Conservation (phyloP, 2,113 vertebrate species). For the Callipepla squamata region DNA sequence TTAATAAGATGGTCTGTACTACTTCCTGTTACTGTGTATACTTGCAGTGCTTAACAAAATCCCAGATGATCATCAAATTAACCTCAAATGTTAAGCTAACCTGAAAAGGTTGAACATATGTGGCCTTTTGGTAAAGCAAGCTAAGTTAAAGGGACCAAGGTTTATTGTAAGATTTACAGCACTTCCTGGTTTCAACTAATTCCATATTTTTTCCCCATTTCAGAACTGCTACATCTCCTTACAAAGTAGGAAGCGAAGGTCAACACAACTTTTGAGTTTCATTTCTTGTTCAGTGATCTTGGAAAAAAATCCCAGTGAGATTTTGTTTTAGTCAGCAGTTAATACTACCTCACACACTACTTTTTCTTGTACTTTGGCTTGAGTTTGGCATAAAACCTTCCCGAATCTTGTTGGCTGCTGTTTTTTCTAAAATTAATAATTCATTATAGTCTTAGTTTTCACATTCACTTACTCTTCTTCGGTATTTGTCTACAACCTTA, state of each 20-base stretch:
- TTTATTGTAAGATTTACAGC: slow-evolving; percentile 10
- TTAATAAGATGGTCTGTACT: not conserved
- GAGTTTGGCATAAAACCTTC: not conserved
- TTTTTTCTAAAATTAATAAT: not conserved
- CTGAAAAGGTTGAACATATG: not conserved
- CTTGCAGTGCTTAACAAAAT: not conserved
- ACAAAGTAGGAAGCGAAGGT: not conserved
- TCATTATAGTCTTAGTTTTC: not conserved
- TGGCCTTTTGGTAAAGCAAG: fast-evolving
- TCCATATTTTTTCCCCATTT: not conserved
- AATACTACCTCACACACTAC: not conserved
- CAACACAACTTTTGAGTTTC: not conserved
- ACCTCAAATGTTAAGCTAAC: slow-evolving; percentile 19
- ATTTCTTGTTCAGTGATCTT: not conserved
- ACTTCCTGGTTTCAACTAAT: not conserved
- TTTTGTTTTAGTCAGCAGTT: not conserved
- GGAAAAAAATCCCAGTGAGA: not conserved
- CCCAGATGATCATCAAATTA: slow-evolving; percentile 12
- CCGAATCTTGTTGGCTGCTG: not conserved
- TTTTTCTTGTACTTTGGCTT: not conserved
- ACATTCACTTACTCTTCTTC: not conserved
- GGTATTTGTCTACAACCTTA: not conserved
- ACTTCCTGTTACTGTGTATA: slow-evolving; percentile 31
- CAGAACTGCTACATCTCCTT: not conserved
- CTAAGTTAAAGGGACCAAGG: not conserved